Evolutionary conservation across 2,888 invertebrate species (phyloP).

Genomic region (Conus canariensis): DNA sequence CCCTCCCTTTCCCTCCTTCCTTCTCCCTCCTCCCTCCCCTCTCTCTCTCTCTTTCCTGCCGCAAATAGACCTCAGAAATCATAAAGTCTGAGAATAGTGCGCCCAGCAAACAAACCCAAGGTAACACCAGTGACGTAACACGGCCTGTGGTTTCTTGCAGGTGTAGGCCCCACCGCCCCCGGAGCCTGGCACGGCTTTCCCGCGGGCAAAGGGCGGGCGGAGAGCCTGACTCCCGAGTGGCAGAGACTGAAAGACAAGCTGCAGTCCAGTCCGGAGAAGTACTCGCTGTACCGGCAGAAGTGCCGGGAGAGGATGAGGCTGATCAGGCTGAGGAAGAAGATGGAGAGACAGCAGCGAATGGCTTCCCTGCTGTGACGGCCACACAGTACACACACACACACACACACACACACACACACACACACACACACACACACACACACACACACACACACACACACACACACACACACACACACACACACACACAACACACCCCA

Average conservation of each 20-base stretch:
- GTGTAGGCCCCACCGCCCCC: neutral
- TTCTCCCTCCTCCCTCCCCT: neutral
- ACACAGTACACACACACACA: too few species aligned
- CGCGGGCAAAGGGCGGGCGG: neutral
- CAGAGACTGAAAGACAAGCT: neutral
- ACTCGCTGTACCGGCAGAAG: slow-evolving; percentile 32
- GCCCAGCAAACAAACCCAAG: too few species aligned
- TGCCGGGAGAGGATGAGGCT: slow-evolving; percentile 31
- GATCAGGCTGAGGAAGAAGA: slow-evolving; percentile 27
- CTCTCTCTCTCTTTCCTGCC: neutral
- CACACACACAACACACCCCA: too few species aligned
- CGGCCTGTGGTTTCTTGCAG: slow-evolving; percentile 15
- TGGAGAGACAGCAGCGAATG: neutral
- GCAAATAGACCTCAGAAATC: neutral
- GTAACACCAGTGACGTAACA: too few species aligned
- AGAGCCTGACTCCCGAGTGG: neutral
- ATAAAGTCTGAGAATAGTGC: too few species aligned
- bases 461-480: too few species aligned
- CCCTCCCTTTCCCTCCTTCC: too few species aligned
- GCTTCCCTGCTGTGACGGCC: neutral
- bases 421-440: too few species aligned
- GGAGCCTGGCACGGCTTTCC: neutral
- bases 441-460: too few species aligned
- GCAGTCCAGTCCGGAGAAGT: slow-evolving; percentile 25
- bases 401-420: too few species aligned